These are phyloP conservation scores for Eupithecia tripunctaria DNA, from an alignment of 2,888 invertebrate genomes.

Conservation along the genomic window DNA sequence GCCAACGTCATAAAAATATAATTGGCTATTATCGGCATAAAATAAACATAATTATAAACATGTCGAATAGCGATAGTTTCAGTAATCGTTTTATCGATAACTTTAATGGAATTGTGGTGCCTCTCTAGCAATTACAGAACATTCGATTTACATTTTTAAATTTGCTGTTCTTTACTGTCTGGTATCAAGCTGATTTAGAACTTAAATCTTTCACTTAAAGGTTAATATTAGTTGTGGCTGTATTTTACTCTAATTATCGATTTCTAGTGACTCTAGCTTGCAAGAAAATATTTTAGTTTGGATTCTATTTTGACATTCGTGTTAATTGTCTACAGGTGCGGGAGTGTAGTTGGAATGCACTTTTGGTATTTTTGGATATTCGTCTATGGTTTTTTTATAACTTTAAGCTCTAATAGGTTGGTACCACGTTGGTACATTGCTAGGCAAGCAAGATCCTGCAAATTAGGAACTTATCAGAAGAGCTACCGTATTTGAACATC, in stretches of 20 bases:
- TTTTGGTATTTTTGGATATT: slow-evolving; percentile 55
- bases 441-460: too few relatives aligned
- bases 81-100: slow-evolving; percentile 50
- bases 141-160: slow-evolving; percentile 46
- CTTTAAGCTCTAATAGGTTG: too few relatives aligned
- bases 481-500: too few relatives aligned
- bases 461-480: too few relatives aligned
- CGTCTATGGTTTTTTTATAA: neutral
- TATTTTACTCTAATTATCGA: slow-evolving; percentile 42
- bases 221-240: neutral
- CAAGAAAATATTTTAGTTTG: slow-evolving; percentile 69
- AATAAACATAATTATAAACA: slow-evolving; percentile 39
- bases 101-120: slow-evolving; percentile 51
- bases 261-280: slow-evolving; percentile 63
- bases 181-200: slow-evolving; percentile 13
- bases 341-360: slow-evolving; percentile 61
- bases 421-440: too few relatives aligned
- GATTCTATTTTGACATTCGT: slow-evolving; percentile 80
- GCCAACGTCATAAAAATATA: slow-evolving; percentile 37
- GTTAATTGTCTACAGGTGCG: slow-evolving; percentile 79
- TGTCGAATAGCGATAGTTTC: slow-evolving; percentile 42
- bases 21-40: slow-evolving; percentile 37
- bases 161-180: slow-evolving; percentile 19
- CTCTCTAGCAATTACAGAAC: slow-evolving; percentile 67
- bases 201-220: slow-evolving; percentile 5